phyloP scores from a whole-genome alignment of 2,797 vertebrate genomes.

The Etheostoma nigrum region DNA sequence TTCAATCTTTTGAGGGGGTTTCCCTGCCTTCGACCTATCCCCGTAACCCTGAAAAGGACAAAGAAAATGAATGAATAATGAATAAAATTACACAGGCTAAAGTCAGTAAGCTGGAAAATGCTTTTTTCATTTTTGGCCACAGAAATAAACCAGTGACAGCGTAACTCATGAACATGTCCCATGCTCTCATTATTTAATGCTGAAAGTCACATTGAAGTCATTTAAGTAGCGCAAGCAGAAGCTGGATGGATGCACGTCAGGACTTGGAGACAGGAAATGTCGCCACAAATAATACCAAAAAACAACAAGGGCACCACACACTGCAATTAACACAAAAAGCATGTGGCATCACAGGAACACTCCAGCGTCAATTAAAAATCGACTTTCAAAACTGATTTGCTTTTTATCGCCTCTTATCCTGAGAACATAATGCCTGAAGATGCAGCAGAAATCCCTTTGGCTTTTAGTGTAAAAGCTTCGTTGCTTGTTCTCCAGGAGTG shows the following conservation, averaged over 20 bases:
- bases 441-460: background rate
- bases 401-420: slow-evolving; percentile 17
- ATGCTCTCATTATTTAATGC: slow-evolving; percentile 21
- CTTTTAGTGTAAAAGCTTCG: slow-evolving; percentile 12
- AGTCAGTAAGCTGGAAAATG: slow-evolving; percentile 17
- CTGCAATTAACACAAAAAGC: slow-evolving; percentile 16
- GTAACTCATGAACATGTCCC: slow-evolving; percentile 5
- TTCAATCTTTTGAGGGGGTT: background rate
- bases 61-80: background rate
- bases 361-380: slow-evolving; percentile 27
- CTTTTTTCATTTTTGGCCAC: slow-evolving; percentile 21
- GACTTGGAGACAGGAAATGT: slow-evolving; percentile 13
- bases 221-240: slow-evolving; percentile 9
- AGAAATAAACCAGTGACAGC: slow-evolving; percentile 14
- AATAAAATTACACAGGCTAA: slow-evolving; percentile 1
- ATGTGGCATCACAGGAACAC: background rate
- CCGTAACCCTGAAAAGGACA: slow-evolving; percentile 16
- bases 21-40: background rate
- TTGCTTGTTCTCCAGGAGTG: slow-evolving; percentile 1
- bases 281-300: slow-evolving; percentile 10
- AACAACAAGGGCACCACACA: slow-evolving; percentile 33
- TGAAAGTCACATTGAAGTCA: slow-evolving; percentile 49
- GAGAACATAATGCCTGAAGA: background rate
- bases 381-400: slow-evolving; percentile 18
- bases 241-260: slow-evolving; percentile 14